phyloP scores from a whole-genome alignment of 1,140 invertebrate genomes.

The Drosophila albomicans region DNA sequence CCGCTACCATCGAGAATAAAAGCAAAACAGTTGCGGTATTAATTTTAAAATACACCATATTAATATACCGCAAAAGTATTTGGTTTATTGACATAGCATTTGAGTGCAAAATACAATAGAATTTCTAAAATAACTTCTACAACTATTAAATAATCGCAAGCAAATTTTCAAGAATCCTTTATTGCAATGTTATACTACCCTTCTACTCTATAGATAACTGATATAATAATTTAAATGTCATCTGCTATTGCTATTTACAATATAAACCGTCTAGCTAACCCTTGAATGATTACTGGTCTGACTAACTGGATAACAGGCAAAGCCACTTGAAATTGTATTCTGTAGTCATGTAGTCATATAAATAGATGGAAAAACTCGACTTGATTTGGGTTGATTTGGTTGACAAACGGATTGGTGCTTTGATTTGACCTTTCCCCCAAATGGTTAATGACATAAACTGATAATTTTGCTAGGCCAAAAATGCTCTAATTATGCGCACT shows the following conservation, averaged over 20 bases:
- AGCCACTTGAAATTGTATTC: conserved; percentile 28
- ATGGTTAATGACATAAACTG: neutral
- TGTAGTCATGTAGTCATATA: conserved; percentile 28
- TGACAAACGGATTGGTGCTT: conserved; percentile 5
- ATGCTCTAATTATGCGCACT: conserved; percentile 4
- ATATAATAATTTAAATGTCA: too few relatives aligned
- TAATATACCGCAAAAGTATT: neutral
- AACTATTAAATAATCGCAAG: too few relatives aligned
- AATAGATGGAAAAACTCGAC: conserved; percentile 18
- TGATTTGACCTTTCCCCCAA: neutral
- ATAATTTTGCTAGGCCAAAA: neutral
- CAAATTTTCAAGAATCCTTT: too few relatives aligned
- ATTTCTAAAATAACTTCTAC: too few relatives aligned
- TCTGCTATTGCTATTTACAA: conserved; percentile 12
- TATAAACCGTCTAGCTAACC: conserved; percentile 9
- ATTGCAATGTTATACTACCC: too few relatives aligned
- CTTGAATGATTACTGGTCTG: neutral
- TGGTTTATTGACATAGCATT: conserved; percentile 1
- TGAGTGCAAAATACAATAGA: neutral
- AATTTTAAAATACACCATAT: too few relatives aligned
- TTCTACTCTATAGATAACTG: too few relatives aligned
- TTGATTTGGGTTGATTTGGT: conserved; percentile 20
- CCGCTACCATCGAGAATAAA: too few relatives aligned
- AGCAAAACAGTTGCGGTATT: too few relatives aligned
- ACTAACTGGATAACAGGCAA: conserved; percentile 4